phyloP scores from a whole-genome alignment of 2,113 vertebrate species.

The Indicator maculatus region DNA sequence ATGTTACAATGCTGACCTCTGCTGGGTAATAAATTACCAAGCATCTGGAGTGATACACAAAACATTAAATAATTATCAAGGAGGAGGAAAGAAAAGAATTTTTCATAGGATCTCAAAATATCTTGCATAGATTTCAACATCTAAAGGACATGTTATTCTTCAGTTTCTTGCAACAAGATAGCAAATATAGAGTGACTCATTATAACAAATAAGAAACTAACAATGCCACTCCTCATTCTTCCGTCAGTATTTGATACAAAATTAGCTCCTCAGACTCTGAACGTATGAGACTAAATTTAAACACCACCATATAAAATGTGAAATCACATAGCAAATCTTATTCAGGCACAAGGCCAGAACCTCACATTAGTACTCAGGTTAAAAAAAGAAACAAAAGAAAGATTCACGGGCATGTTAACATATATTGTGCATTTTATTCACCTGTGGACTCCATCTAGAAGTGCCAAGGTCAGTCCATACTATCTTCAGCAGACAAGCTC shows the following conservation, averaged over 20 bases:
- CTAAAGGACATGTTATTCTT: not conserved
- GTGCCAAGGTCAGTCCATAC: not conserved
- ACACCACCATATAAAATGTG: not conserved
- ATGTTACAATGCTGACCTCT: constrained; percentile 63
- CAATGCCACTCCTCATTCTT: not conserved
- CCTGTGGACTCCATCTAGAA: not conserved
- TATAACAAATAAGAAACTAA: not conserved
- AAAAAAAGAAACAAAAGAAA: not conserved
- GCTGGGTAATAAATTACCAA: constrained; percentile 46
- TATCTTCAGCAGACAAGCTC: not conserved
- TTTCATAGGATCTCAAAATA: not conserved
- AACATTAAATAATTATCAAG: not conserved
- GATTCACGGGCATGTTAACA: not conserved
- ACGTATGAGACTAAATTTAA: not conserved
- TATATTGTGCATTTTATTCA: not conserved
- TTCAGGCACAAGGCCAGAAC: not conserved
- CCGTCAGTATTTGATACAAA: not conserved
- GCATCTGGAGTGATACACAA: not conserved
- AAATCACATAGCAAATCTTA: not conserved
- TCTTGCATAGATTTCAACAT: not conserved
- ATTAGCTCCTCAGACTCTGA: not conserved
- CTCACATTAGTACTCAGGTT: not conserved
- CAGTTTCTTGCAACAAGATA: not conserved
- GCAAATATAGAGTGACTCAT: not conserved
- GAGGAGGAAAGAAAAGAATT: not conserved